Evolutionary conservation across 2,888 invertebrate genomes (phyloP), one percentile per base, ranked within the genome.

Genomic region (Orchesella flavescens): DNA sequence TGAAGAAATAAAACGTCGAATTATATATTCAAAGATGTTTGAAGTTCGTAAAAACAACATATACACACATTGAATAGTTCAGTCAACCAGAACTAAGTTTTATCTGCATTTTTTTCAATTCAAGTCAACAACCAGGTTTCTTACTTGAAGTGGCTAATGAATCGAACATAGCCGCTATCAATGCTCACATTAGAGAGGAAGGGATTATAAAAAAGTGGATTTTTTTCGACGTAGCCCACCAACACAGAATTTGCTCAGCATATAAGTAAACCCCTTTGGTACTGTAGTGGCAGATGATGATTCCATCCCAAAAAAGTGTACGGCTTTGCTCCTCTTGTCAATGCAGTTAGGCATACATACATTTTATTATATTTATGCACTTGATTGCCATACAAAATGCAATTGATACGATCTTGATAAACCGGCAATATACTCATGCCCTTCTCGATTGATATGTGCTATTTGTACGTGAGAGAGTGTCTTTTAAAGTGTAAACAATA

Each of bases 231-330:
- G 71, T 82, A 74, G 76, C 69, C 82, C 82, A 83, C 82, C 82
- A 83, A 76, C 74, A 74, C 76, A 75, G 82, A 75, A 46, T 76
- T 82, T 68, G 61, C 71, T 76, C 76, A 65, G 66, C 66, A 63
- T 71, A 75, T 71, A 75, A 82, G 69, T 82, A 71, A 82, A 76
- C 82, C 76, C n/a, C 82, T 63, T 65, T 82, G 71, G 82, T 82
- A 71, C 75, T 76, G 76, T 76, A 69, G 69, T 81, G 74, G 81
- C 81, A 75, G 34, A 34, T 4, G 34, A 34, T 34, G 7, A 34
- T 34, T 2, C 34, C 34, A 34, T 34, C 34, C 34, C 2, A 34
- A 34, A 34, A 34, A 34, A 34, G 7, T 7, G 34, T 7, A 34
- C 34, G 34, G 34, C 34, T 34, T 34, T 10, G 15, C 53, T 53